These are phyloP conservation scores for Ranitomeya imitator DNA, from an alignment of 2,113 vertebrate genomes.

Conservation along the genomic window DNA sequence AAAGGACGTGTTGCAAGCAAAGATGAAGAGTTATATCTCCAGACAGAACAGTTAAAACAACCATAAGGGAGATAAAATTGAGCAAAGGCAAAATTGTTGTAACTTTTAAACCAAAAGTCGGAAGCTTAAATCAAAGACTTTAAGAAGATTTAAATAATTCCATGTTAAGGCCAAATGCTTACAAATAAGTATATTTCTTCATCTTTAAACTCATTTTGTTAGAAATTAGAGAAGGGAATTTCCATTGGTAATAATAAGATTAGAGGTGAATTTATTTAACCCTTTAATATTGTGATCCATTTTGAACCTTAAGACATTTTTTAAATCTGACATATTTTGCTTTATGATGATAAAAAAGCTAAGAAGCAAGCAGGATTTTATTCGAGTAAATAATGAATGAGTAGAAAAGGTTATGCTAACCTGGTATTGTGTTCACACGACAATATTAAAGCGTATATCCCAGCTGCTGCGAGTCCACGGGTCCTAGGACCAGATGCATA, in stretches of 20 bases:
- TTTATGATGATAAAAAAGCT: too few relatives aligned
- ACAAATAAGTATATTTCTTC: constrained; percentile 60
- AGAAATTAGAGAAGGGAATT: constrained; percentile 53
- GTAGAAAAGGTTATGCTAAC: too few relatives aligned
- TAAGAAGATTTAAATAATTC: constrained; percentile 67
- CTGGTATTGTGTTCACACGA: too few relatives aligned
- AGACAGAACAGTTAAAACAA: constrained; percentile 66
- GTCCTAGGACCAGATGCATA: too few relatives aligned
- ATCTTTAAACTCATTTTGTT: constrained; percentile 61
- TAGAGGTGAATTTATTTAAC: not conserved
- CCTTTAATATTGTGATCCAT: too few relatives aligned
- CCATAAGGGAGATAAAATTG: constrained; percentile 62
- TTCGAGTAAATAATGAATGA: too few relatives aligned
- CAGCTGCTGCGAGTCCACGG: too few relatives aligned
- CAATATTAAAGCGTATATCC: too few relatives aligned
- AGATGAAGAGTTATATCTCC: constrained; percentile 70
- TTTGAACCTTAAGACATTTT: too few relatives aligned
- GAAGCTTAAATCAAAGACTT: constrained; percentile 67
- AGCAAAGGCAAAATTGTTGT: constrained; percentile 64
- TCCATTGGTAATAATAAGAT: not conserved
- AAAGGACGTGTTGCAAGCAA: constrained; percentile 49
- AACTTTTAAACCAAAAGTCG: constrained; percentile 66
- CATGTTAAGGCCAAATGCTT: constrained; percentile 61
- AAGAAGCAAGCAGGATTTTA: too few relatives aligned
- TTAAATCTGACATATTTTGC: too few relatives aligned